Base-by-base conservation (phyloP, 2,888 invertebrate species). In the Trichacis sp. region DNA sequence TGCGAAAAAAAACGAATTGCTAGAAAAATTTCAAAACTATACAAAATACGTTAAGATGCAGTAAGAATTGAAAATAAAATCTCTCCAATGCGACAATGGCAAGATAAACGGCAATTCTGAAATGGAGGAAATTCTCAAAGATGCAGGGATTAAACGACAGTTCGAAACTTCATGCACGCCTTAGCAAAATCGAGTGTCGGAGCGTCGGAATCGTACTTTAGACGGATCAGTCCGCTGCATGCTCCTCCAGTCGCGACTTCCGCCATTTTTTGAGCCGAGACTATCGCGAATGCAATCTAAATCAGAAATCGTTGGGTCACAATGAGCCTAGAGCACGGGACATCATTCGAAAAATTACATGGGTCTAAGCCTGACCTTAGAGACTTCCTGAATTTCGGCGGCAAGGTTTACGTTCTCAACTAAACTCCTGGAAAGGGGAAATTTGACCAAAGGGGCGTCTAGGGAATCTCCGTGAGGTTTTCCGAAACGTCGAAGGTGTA, bases 161-260 rank as follows among this genome's bases (percentile, higher is more conserved):
- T 48, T 60, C 4, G 71, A 75, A 0, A 63, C 70, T 1, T 70
- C 78, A 0, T 67, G 76, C 47, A 77, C 72, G 4, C 78, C 77
- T 0, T 68, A 78, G 53, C 75, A 76, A 40, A 82, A 80, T 68
- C 53, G 57, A 8, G 54, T 66, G 8, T 38, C 51, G 2, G 51
- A 52, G n/a, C 40, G 40, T 6, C 8, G 14, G 17, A 12, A 40
- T 14, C 4, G 61, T n/a, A 48, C 48, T 0, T 18, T 60, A 20
- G 60, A 49, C 1, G 61, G 55, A 29, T 30, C 50, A 8, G 59
- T 52, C n/a, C 45, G 48, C 1, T 59, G 59, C 43, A 52, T 59
- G 59, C 18, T 42, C 20, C 12, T 33, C 3, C 18, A 59, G 5
- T 18, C 48, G 5, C 11, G 38, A 3, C 11, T 47, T n/a, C 29